These are phyloP conservation scores for Aelia acuminata DNA, from an alignment of 2,888 invertebrate genomes.

Conservation along the genomic window DNA sequence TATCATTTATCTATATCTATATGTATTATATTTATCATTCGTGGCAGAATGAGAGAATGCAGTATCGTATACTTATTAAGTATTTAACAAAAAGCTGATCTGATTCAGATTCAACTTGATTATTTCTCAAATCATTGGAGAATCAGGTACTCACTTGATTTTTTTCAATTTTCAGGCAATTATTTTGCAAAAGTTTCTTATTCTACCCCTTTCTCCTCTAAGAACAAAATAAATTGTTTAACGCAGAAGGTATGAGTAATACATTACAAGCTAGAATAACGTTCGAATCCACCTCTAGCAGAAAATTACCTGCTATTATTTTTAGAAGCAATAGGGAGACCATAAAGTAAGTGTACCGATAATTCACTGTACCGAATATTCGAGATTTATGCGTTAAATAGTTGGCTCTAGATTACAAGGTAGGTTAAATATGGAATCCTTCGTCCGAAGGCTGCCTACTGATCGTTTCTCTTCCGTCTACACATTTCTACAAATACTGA, in stretches of 20 bases:
- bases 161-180: too few relatives aligned
- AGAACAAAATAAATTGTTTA: not conserved
- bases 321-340: not conserved
- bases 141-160: too few relatives aligned
- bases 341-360: not conserved
- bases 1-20: too few relatives aligned
- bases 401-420: not conserved
- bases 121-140: too few relatives aligned
- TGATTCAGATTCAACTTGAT: too few relatives aligned
- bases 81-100: too few relatives aligned
- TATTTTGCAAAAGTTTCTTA: too few relatives aligned
- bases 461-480: not conserved
- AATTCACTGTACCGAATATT: not conserved
- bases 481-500: not conserved
- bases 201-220: too few relatives aligned
- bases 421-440: not conserved
- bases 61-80: too few relatives aligned
- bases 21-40: too few relatives aligned
- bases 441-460: not conserved
- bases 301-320: constrained; percentile 7
- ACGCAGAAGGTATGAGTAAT: not conserved
- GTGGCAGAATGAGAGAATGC: too few relatives aligned
- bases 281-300: not conserved
- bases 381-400: constrained; percentile 21
- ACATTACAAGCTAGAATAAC: not conserved